phyloP scores from a whole-genome alignment of 2,888 invertebrate genomes.

The Aelia acuminata region DNA sequence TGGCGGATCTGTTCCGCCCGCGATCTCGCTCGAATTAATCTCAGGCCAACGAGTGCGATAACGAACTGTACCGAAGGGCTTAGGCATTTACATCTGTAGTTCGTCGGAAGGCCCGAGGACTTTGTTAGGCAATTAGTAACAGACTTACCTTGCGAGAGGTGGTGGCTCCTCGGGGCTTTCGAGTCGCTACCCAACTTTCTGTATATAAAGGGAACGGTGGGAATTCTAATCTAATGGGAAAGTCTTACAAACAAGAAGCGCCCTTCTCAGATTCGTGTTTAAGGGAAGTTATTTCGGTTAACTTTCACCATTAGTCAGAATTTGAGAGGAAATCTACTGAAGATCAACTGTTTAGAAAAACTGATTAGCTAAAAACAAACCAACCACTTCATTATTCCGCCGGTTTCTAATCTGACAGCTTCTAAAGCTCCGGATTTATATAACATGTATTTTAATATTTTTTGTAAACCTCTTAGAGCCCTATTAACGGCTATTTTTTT shows the following conservation, averaged over 20 bases:
- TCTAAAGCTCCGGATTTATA: too few relatives aligned
- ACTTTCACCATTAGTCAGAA: neutral
- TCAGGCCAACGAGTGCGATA: constrained; percentile 38
- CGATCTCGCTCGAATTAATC: constrained; percentile 53
- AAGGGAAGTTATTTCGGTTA: neutral
- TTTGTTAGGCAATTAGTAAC: constrained; percentile 28
- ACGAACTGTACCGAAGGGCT: constrained; percentile 22
- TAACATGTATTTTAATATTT: too few relatives aligned
- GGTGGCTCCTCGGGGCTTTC: constrained; percentile 8
- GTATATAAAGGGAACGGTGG: neutral
- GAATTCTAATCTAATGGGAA: constrained; percentile 21
- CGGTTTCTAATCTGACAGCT: too few relatives aligned
- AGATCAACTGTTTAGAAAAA: neutral
- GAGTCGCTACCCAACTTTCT: neutral
- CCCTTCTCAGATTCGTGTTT: neutral
- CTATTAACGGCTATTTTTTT: too few relatives aligned
- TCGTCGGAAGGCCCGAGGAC: neutral
- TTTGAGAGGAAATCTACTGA: neutral
- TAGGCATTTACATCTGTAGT: constrained; percentile 52
- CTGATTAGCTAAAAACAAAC: neutral
- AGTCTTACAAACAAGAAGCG: constrained; percentile 4
- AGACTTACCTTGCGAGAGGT: neutral
- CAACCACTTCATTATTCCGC: neutral
- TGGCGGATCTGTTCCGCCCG: constrained; percentile 11
- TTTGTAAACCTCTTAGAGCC: too few relatives aligned